Conservation (phyloP, 2,888 invertebrate species). For the Isotomurus palustris region DNA sequence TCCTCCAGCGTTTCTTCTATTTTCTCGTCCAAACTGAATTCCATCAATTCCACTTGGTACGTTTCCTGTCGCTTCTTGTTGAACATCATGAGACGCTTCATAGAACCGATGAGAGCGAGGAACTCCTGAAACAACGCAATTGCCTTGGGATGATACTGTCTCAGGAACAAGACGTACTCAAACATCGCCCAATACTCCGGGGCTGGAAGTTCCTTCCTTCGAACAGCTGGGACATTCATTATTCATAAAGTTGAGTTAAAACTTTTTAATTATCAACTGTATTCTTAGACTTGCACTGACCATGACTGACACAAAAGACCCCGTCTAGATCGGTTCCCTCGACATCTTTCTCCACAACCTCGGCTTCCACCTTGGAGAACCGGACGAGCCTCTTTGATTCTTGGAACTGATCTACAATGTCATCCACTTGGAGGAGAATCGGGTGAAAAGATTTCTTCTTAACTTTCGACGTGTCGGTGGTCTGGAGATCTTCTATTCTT, state of each 20-base stretch:
- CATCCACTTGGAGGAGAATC: background rate
- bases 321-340: constrained; percentile 26
- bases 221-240: background rate
- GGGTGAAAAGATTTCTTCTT: too few species aligned
- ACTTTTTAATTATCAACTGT: background rate
- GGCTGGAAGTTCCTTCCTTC: constrained; percentile 21
- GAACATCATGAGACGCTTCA: constrained; percentile 22
- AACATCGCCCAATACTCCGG: constrained; percentile 26
- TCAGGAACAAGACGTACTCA: constrained; percentile 19
- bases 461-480: constrained; percentile 8
- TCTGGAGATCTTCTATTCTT: background rate
- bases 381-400: background rate
- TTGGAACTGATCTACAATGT: background rate
- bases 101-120: constrained; percentile 11
- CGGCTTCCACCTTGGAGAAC: constrained; percentile 1
- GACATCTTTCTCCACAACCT: constrained; percentile 6
- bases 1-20: constrained; percentile 32
- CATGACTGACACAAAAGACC: constrained; percentile 20
- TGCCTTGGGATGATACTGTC: constrained; percentile 23
- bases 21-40: constrained; percentile 39
- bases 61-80: constrained; percentile 27
- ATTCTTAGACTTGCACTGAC: constrained; percentile 2
- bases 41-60: constrained; percentile 24
- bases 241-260: background rate
- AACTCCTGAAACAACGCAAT: constrained; percentile 15